A percentile compares a stretch with the other conserved stretches of the same genome.
Conservation (phyloP, 2,113 vertebrate genomes). For the Astatotilapia flaviijosephi region DNA sequence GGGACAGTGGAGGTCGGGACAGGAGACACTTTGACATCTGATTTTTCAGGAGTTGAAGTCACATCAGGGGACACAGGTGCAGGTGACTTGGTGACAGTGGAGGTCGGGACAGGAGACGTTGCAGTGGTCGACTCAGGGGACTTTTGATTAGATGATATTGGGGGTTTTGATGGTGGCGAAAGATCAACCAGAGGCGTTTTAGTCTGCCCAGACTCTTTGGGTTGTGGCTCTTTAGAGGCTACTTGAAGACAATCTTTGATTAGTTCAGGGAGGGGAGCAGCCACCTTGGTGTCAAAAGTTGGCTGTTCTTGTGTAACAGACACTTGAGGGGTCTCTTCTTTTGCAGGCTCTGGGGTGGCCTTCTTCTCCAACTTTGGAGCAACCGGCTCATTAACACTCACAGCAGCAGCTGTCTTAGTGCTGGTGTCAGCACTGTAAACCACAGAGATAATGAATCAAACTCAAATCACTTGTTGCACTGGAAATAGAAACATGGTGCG, state of each 20-base stretch:
- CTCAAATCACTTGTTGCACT: background rate
- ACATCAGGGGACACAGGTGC: rapidly evolving
- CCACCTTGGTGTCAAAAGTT: conserved; percentile 9
- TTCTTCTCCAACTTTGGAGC: background rate
- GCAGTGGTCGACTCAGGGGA: background rate
- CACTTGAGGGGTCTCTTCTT: background rate
- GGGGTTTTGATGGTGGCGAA: background rate
- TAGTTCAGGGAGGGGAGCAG: conserved; percentile 25
- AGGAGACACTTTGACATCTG: rapidly evolving
- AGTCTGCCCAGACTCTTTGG: background rate
- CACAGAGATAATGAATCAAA: background rate
- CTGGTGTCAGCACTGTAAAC: conserved; percentile 12
- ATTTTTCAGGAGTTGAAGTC: background rate
- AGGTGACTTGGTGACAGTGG: background rate
- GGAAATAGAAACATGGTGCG: background rate
- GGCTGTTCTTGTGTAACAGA: background rate
- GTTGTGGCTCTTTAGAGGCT: background rate
- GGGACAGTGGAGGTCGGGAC: rapidly evolving
- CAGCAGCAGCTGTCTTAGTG: background rate
- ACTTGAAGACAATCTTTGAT: background rate
- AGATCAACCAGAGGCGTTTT: background rate
- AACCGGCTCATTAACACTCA: background rate
- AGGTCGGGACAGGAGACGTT: rapidly evolving
- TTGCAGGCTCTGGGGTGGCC: background rate
- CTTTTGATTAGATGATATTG: background rate